A percentile compares a stretch with the other conserved stretches of the same genome.
phyloP scores from a whole-genome alignment of 2,888 invertebrate species.

The Oasisia sp. region DNA sequence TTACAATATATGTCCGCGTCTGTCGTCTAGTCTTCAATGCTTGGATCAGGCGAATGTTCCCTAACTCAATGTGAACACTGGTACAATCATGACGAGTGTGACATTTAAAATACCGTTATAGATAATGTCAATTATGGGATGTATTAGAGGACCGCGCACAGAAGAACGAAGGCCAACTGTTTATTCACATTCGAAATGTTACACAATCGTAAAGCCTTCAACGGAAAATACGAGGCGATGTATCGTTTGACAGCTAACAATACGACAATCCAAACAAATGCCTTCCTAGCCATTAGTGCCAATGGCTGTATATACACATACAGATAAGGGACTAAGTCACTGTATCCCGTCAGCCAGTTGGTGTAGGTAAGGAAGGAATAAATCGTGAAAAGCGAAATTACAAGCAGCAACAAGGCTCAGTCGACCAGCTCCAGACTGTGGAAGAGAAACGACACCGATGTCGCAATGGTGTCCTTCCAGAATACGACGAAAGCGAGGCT shows the following conservation, averaged over 20 bases:
- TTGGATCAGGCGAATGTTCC: constrained; percentile 42
- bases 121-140: constrained; percentile 33
- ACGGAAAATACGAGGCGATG: constrained; percentile 43
- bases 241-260: constrained; percentile 40
- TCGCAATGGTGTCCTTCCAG: constrained; percentile 41
- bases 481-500: too few relatives aligned
- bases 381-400: constrained; percentile 38
- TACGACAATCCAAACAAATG: constrained; percentile 42
- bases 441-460: constrained; percentile 42
- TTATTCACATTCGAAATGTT: constrained; percentile 39
- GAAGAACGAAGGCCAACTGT: constrained; percentile 36
- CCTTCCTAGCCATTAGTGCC: constrained; percentile 38
- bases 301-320: constrained; percentile 37
- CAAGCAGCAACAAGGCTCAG: constrained; percentile 32
- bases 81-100: constrained; percentile 40
- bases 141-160: constrained; percentile 36
- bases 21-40: constrained; percentile 39
- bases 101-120: constrained; percentile 41
- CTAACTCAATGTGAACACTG: too few relatives aligned
- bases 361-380: constrained; percentile 34
- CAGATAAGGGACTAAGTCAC: not conserved
- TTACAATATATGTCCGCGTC: constrained; percentile 39
- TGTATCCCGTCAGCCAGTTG: constrained; percentile 24
- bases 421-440: constrained; percentile 42
- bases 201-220: constrained; percentile 41